These are phyloP conservation scores for Thomomys bottae DNA, from an alignment of 2,113 vertebrate genomes.

Conservation along the genomic window DNA sequence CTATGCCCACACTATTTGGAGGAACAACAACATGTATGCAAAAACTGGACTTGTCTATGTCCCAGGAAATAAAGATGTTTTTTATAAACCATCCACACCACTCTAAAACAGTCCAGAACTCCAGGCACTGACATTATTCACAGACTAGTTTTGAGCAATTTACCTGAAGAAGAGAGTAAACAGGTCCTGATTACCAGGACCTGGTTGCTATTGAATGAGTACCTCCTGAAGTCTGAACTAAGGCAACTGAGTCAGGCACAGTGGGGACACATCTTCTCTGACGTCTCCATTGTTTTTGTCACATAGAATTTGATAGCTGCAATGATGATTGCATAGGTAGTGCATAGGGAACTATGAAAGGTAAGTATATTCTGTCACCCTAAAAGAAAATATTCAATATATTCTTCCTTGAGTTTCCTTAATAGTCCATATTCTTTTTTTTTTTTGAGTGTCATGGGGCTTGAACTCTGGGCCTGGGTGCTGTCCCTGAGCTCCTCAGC, in stretches of 20 bases:
- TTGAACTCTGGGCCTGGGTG: too few species aligned
- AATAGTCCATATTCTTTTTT: background rate
- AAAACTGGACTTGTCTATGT: background rate
- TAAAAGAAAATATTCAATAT: background rate
- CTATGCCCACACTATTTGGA: background rate
- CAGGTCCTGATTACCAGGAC: background rate
- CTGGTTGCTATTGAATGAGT: background rate
- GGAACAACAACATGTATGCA: background rate
- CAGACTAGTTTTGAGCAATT: background rate
- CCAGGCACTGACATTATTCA: background rate
- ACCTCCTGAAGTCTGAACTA: background rate
- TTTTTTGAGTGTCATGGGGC: too few species aligned
- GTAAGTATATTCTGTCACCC: background rate
- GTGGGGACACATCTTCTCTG: background rate
- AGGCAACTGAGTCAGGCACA: background rate
- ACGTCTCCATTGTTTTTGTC: background rate
- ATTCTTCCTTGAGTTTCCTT: background rate
- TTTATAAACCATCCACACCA: constrained; percentile 24
- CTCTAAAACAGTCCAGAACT: background rate
- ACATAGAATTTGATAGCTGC: background rate
- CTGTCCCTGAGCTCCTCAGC: too few species aligned
- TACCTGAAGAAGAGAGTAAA: background rate
- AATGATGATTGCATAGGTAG: background rate
- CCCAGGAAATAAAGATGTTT: background rate
- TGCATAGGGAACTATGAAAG: background rate